phyloP scores from a whole-genome alignment of 2,113 vertebrate species.

The Mus pahari region DNA sequence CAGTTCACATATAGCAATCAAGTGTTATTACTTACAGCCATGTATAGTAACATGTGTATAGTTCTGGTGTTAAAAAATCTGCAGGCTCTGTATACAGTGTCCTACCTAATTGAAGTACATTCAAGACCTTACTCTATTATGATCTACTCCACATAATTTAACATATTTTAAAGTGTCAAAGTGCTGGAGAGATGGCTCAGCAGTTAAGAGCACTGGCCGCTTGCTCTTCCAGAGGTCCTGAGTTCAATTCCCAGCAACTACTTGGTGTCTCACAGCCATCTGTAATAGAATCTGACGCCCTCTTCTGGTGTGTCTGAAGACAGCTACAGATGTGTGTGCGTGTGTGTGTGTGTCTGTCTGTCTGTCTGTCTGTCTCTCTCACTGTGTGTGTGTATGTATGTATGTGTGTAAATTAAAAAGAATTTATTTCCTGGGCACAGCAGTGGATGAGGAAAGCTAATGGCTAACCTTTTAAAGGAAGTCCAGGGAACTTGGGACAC shows the following conservation, averaged over 20 bases:
- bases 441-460: background rate
- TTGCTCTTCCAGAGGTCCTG: no score
- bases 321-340: no score
- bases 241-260: no score
- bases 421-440: background rate
- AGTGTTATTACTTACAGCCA: background rate
- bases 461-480: conserved; percentile 52
- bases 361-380: no score
- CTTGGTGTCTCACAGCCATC: no score
- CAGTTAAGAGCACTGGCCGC: no score
- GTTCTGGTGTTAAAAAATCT: background rate
- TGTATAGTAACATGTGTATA: background rate
- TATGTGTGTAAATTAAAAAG: no score
- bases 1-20: background rate
- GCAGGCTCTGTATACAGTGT: background rate
- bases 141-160: conserved; percentile 20
- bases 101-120: background rate
- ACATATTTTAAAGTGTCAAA: conserved; percentile 61
- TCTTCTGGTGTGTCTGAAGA: no score
- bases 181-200: no score
- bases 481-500: background rate
- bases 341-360: no score
- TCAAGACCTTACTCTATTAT: background rate
- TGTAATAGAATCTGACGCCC: no score
- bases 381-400: no score